phyloP scores from a whole-genome alignment of 2,113 vertebrate genomes.

The Elephantulus edwardii region DNA sequence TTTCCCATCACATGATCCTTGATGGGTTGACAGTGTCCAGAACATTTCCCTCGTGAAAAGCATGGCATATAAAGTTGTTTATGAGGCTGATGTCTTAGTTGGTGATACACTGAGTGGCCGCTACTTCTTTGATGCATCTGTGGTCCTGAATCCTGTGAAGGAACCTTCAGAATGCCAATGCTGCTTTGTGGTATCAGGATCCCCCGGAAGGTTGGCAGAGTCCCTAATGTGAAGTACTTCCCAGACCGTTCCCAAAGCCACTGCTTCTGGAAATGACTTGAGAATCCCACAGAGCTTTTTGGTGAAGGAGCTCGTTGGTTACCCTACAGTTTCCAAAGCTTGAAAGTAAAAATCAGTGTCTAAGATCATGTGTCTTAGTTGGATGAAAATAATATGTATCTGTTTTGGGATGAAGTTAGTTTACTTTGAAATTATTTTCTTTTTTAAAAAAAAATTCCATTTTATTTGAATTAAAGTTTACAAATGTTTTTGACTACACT shows the following conservation, averaged over 20 bases:
- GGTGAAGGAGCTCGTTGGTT: background rate
- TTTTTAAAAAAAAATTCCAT: too few relatives aligned
- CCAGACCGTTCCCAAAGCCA: too few relatives aligned
- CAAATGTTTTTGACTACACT: too few relatives aligned
- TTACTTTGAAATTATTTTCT: too few relatives aligned
- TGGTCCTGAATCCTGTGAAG: background rate
- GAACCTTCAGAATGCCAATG: background rate
- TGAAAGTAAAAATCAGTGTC: background rate
- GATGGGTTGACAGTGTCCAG: background rate
- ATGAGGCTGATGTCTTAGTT: background rate
- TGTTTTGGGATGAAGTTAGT: background rate
- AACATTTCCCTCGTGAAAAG: background rate
- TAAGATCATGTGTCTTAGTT: background rate
- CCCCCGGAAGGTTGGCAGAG: background rate
- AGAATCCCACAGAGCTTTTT: background rate
- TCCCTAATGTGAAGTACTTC: too few relatives aligned
- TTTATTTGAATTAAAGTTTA: too few relatives aligned
- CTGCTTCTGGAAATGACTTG: background rate
- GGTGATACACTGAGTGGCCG: background rate
- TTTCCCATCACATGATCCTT: background rate
- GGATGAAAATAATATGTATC: background rate
- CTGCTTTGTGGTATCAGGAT: background rate
- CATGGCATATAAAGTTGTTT: fast-evolving
- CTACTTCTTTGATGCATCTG: background rate
- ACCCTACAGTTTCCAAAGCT: background rate